phyloP scores from a whole-genome alignment of 2,888 invertebrate species.

The Drosophila tanythrix region DNA sequence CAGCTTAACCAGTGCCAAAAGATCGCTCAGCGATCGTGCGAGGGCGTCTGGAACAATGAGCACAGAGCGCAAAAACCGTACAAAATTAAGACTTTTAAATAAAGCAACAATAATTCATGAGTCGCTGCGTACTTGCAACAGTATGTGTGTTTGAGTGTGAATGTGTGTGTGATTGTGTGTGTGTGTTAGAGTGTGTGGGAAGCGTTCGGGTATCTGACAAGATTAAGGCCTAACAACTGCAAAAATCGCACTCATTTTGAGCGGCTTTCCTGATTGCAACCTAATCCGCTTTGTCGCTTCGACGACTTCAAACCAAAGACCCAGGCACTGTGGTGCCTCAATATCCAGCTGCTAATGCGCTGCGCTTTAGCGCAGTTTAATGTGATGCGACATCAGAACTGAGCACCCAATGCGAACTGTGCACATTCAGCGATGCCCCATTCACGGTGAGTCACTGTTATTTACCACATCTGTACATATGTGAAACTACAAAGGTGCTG shows the following conservation, averaged over 20 bases:
- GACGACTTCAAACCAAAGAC: constrained; percentile 45
- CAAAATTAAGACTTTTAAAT: constrained; percentile 63
- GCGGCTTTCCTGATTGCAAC: constrained; percentile 69
- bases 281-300: constrained; percentile 80
- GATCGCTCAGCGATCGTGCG: constrained; percentile 88
- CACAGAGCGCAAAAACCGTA: constrained; percentile 38
- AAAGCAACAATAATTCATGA: constrained; percentile 78
- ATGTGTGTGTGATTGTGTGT: constrained; percentile 22
- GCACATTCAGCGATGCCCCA: constrained; percentile 33
- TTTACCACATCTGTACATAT: background rate
- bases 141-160: background rate
- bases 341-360: constrained; percentile 76
- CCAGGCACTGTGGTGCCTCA: constrained; percentile 32
- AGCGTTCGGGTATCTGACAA: constrained; percentile 78
- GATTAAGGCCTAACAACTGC: constrained; percentile 79
- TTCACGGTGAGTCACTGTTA: constrained; percentile 15
- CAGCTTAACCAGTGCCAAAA: constrained; percentile 88
- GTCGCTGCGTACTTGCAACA: constrained; percentile 16
- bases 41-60: constrained; percentile 86
- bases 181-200: constrained; percentile 65
- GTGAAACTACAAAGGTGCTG: background rate
- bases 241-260: constrained; percentile 73
- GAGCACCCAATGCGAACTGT: constrained; percentile 47
- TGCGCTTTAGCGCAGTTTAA: constrained; percentile 66
- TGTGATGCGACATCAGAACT: constrained; percentile 72